Evolutionary conservation across 2,888 invertebrate species (phyloP), one percentile per base, ranked within the genome.

Genomic region (Ectemnius cavifrons): DNA sequence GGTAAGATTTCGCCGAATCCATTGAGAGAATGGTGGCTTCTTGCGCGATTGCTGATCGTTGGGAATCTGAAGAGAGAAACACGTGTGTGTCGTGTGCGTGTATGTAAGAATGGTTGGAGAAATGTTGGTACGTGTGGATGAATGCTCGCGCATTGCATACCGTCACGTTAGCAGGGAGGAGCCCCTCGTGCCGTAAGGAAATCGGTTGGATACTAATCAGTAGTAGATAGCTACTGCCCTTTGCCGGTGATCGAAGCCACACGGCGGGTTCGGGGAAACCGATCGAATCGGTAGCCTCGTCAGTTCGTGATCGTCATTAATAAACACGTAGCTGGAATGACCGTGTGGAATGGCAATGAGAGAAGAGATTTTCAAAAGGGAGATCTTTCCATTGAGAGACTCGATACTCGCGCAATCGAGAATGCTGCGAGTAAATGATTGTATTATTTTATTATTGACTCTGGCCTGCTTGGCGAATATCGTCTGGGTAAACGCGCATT

Each of bases 151-250:
- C 71, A 63, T 69, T 60, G 80, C 83, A 83, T 83, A 81, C 83
- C 83, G 68, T 80, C 83, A 83, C 83, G 83, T 83, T 75, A 65
- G 67, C 69, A 72, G 73, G 81, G 82, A 81, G 78, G 82, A 81
- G 81, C 63, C 73, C 63, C 63, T 69, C 69, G 63, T 63, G 63
- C 70, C 71, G 73, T 70, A 72, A 71, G 83, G 81, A 81, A 76
- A 82, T 77, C 74, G 72, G 56, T 60, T 71, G 74, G 79, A 78
- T 78, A 82, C 78, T 77, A 84, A 82, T 84, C 82, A 71, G 75
- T 75, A 52, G 52, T 73, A 78, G 76, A 37, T 76, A 79, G 64
- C 65, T 71, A 61, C 75, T 57, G 68, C 71, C 65, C 47, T 52
- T 23, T 23, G 18, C 27, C 47, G 4, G n/a, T 57, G 57, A 16